A percentile compares a stretch with the other conserved stretches of the same genome.
phyloP scores from a whole-genome alignment of 30 jellyfish, hydroid and myxozoan species.

The Sanderia malayensis region DNA sequence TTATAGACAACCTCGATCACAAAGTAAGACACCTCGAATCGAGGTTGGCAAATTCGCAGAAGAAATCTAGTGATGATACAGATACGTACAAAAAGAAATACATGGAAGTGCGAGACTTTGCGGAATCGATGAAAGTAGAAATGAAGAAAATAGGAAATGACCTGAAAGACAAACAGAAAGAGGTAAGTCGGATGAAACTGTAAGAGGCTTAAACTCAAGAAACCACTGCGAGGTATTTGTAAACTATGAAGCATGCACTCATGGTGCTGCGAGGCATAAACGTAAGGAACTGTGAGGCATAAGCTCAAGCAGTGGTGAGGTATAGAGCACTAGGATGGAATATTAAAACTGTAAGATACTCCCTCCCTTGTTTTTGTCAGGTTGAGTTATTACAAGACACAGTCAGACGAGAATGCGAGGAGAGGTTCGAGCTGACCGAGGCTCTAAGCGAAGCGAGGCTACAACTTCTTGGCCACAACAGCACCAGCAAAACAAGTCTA shows the following conservation, averaged over 20 bases:
- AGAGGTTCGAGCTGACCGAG: conserved; percentile 85
- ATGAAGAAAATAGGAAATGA: conserved; percentile 16
- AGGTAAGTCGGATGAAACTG: too few relatives aligned
- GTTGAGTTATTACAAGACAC: conserved; percentile 73
- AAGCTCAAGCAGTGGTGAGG: too few relatives aligned
- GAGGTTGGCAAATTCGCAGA: conserved; percentile 23
- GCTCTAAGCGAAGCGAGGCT: conserved; percentile 83
- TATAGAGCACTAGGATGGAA: too few relatives aligned
- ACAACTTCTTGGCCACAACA: conserved; percentile 53
- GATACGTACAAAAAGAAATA: conserved; percentile 36
- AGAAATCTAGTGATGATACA: conserved; percentile 14
- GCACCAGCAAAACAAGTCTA: conserved; percentile 10
- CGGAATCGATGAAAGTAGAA: conserved; percentile 31
- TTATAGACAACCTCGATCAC: conserved; percentile 51
- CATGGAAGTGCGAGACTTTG: conserved; percentile 24
- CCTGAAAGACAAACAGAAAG: conserved; percentile 10
- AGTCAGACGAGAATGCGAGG: conserved; percentile 96
- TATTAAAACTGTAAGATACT: too few relatives aligned
- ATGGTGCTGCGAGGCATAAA: too few relatives aligned
- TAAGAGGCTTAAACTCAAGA: too few relatives aligned
- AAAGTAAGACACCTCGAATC: conserved; percentile 40
- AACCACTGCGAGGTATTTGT: too few relatives aligned
- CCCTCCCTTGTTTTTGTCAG: too few relatives aligned
- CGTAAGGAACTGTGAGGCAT: too few relatives aligned
- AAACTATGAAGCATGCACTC: too few relatives aligned